phyloP scores from a whole-genome alignment of 1,140 invertebrate genomes.

The Caenorhabditis latens region DNA sequence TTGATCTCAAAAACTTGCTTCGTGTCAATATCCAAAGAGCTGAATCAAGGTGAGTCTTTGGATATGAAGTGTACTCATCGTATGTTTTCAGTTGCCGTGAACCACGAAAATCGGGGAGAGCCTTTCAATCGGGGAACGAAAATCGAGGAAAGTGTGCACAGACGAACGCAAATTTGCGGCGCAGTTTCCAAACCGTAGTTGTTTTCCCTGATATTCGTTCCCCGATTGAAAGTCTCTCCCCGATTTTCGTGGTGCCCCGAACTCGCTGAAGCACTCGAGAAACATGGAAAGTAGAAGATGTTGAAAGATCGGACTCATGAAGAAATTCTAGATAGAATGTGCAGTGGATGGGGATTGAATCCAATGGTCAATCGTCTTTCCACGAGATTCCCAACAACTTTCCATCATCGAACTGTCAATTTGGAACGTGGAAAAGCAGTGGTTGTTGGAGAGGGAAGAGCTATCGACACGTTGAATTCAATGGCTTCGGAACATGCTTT shows the following conservation, averaged over 20 bases:
- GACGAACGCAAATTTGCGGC: too few species aligned
- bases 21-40: conserved; percentile 41
- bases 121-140: too few species aligned
- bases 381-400: conserved; percentile 29
- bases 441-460: conserved; percentile 21
- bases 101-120: too few species aligned
- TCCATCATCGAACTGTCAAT: conserved; percentile 18
- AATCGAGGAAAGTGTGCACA: too few species aligned
- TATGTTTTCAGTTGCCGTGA: conserved; percentile 25
- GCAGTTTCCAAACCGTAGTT: too few species aligned
- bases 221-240: too few species aligned
- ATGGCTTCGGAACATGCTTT: conserved; percentile 12
- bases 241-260: too few species aligned
- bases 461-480: conserved; percentile 42
- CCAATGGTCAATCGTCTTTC: conserved; percentile 25
- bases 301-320: conserved; percentile 45
- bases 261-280: conserved; percentile 13
- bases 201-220: too few species aligned
- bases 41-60: not conserved
- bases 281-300: conserved; percentile 21
- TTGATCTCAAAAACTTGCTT: conserved; percentile 17
- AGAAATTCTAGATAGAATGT: conserved; percentile 41
- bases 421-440: conserved; percentile 36
- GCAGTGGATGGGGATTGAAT: conserved; percentile 47
- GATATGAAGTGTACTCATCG: not conserved